Evolutionary conservation across 2,113 vertebrate species (phyloP).

Genomic region (Spheniscus mendiculus): DNA sequence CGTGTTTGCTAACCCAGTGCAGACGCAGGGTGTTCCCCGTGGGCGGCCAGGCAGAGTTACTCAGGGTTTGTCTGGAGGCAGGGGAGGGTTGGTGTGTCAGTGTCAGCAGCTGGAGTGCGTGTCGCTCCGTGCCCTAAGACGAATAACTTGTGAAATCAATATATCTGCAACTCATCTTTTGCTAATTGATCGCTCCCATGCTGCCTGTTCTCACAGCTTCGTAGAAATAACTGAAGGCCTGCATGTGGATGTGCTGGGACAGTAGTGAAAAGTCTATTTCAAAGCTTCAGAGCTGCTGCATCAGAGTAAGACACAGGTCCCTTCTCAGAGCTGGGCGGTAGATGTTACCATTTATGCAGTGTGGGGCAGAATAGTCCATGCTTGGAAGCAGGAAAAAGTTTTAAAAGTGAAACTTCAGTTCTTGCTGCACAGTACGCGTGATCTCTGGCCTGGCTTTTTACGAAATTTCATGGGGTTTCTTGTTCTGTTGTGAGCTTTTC

Average conservation of each 20-base stretch:
- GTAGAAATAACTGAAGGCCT: slow-evolving; percentile 66
- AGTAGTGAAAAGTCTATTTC: neutral
- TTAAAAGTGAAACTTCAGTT: neutral
- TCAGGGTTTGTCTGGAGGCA: neutral
- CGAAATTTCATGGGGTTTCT: neutral
- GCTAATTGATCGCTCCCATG: slow-evolving; percentile 59
- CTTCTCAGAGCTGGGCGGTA: neutral
- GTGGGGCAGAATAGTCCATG: neutral
- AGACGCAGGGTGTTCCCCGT: neutral
- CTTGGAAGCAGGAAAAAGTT: neutral
- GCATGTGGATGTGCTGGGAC: slow-evolving; percentile 12
- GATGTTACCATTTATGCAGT: neutral
- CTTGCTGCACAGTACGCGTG: rapidly evolving
- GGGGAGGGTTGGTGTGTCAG: slow-evolving; percentile 9
- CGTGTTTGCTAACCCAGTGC: neutral
- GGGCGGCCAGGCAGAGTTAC: neutral
- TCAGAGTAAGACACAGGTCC: neutral
- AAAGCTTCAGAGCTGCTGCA: no score
- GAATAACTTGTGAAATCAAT: slow-evolving; percentile 74
- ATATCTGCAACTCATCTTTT: neutral
- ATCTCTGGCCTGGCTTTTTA: neutral
- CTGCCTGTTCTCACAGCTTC: slow-evolving; percentile 57
- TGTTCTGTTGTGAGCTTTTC: neutral
- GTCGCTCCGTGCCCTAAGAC: slow-evolving; percentile 24
- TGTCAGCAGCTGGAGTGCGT: slow-evolving; percentile 35